Base-by-base conservation (phyloP, 2,797 vertebrate species). In the Rhinophrynus dorsalis region DNA sequence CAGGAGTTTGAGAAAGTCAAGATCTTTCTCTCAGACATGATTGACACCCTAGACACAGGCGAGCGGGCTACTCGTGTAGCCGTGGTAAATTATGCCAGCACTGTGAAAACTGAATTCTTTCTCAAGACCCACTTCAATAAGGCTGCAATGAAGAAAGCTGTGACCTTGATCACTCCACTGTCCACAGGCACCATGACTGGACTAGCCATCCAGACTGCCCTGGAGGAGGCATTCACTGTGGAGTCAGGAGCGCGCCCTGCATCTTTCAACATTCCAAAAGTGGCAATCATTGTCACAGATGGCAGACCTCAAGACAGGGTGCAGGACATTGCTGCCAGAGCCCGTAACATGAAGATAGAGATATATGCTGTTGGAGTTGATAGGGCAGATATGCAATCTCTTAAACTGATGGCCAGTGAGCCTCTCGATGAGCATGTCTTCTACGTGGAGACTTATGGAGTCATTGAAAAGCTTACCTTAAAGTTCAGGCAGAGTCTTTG, bases 141-240 rank as follows among this genome's bases (percentile, higher is more conserved):
- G 78, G 78, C 74, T 0, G 82, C 90, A 2, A 68, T 99, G 81
- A 94, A 94, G 80, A 85, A 83, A 47, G 96, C 95, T 0, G 61
- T 99, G 72, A 86, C 87, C 0, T 86, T 67, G 2, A 88, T 97
- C 0, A 80, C 89, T 27, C 95, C 95, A 12, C 87, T 98, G 5
- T 89, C 95, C 5, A 90, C 95, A 0, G 97, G 97, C 74, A 99
- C 96, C 17, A 96, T 98, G 97, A 97, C 95, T 0, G 95, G 97
- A 40, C 81, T 95, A 70, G 96, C 97, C 81, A 96, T 98, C 76
- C 93, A 92, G 76, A 92, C 88, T 0, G 90, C 94, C 3, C 86
- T 97, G 88, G 89, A 95, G 1, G 82, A 93, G 66, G 91, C 88
- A 26, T 97, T 98, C 81, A 89, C 90, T 0, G 80, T 84, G 35